Evolutionary conservation across 2,797 vertebrate species (phyloP).

Genomic region (Phataginus tricuspis): DNA sequence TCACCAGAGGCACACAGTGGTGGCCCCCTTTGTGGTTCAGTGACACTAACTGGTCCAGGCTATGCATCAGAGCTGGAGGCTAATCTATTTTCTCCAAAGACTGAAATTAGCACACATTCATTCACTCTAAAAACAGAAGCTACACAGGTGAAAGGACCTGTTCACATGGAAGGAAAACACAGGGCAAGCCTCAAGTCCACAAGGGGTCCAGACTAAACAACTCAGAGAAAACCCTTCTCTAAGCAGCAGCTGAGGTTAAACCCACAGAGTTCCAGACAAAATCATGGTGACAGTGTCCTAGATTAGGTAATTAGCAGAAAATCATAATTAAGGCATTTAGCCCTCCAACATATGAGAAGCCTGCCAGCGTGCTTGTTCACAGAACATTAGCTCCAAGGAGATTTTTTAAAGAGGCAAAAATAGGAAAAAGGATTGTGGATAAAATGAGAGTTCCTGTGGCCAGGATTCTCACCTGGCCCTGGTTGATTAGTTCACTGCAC

Average conservation of each 20-base stretch:
- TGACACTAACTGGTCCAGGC: neutral
- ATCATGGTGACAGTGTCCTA: rapidly evolving
- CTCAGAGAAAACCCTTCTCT: neutral
- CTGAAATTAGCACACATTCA: neutral
- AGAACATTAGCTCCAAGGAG: rapidly evolving
- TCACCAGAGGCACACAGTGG: neutral
- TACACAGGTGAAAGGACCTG: neutral
- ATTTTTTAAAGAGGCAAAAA: neutral
- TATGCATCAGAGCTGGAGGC: neutral
- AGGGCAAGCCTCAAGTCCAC: neutral
- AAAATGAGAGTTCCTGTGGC: too few relatives aligned
- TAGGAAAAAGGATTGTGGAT: neutral
- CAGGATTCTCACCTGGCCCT: too few relatives aligned
- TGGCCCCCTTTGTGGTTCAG: neutral
- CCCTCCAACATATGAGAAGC: neutral
- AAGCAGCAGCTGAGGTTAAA: neutral
- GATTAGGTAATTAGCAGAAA: too few relatives aligned
- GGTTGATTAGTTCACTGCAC: too few relatives aligned
- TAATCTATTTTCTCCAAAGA: neutral
- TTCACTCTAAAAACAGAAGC: neutral
- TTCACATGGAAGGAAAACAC: too few relatives aligned
- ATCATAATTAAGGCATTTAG: neutral
- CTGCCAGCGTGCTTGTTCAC: too few relatives aligned
- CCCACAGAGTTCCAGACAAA: neutral
- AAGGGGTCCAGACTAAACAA: neutral